A percentile compares a stretch with the other conserved stretches of the same genome.
phyloP scores from a whole-genome alignment of 2,113 vertebrate species.

The Trachemys scripta region DNA sequence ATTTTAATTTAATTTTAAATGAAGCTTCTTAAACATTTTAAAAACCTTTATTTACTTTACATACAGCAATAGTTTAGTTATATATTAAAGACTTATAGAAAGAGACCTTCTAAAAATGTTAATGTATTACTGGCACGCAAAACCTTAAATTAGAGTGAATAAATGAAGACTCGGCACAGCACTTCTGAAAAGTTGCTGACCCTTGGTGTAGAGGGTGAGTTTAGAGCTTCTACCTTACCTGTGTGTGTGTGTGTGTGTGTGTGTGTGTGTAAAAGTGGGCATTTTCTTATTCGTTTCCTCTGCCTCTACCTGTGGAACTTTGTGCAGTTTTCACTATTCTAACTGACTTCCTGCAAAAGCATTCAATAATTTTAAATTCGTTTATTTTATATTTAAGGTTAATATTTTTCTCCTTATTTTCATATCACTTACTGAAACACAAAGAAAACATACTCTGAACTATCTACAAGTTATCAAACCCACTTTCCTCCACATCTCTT shows the following conservation, averaged over 20 bases:
- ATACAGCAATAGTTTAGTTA: too few species aligned
- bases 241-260: not conserved
- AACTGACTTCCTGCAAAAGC: not conserved
- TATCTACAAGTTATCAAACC: slow-evolving; percentile 25
- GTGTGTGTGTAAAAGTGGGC: not conserved
- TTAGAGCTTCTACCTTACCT: not conserved
- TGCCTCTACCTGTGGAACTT: not conserved
- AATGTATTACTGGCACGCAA: too few species aligned
- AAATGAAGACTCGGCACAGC: too few species aligned
- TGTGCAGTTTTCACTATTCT: not conserved
- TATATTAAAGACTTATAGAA: too few species aligned
- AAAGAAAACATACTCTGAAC: slow-evolving; percentile 20
- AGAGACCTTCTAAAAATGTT: too few species aligned
- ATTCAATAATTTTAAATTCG: slow-evolving; percentile 32
- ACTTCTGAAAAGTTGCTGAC: too few species aligned
- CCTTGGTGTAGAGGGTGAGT: not conserved
- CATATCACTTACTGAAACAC: not conserved
- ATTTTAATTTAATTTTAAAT: too few species aligned
- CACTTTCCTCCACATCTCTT: not conserved
- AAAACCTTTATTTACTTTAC: too few species aligned
- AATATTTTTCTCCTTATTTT: not conserved
- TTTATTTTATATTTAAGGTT: slow-evolving; percentile 15
- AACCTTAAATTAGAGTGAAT: too few species aligned
- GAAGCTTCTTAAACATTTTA: too few species aligned
- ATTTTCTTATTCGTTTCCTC: slow-evolving; percentile 28